Percentiles rank a stretch among this genome's conserved stretches.
phyloP scores from a whole-genome alignment of 1,140 invertebrate genomes.

The silkworm (Bombyx mori) region DNA sequence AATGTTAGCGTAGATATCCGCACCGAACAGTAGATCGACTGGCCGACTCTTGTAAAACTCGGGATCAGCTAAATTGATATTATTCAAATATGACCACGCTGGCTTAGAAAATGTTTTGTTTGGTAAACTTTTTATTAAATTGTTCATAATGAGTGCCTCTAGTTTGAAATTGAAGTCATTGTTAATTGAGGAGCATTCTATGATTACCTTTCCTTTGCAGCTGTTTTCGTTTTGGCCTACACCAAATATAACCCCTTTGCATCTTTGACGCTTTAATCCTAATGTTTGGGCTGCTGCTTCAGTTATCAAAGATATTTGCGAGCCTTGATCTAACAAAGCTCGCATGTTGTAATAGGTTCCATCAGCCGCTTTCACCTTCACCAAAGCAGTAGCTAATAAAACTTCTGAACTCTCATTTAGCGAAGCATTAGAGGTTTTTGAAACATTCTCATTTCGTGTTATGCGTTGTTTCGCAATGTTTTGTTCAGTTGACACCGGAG shows the following conservation, averaged over 20 bases:
- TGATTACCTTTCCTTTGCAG: slow-evolving; percentile 16
- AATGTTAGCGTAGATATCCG: slow-evolving; percentile 19
- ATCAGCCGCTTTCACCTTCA: neutral
- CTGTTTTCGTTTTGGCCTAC: slow-evolving; percentile 17
- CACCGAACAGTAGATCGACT: slow-evolving; percentile 17
- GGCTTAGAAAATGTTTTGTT: slow-evolving; percentile 16
- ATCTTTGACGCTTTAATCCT: slow-evolving; percentile 7
- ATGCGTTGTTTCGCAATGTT: neutral
- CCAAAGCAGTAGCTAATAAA: neutral
- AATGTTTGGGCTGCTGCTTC: neutral
- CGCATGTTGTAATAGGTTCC: neutral
- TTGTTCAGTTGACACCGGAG: too few relatives aligned
- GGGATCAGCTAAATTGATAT: slow-evolving; percentile 20
- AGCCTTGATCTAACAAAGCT: neutral
- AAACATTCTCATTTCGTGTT: neutral
- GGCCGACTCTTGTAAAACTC: slow-evolving; percentile 20
- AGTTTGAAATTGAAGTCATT: slow-evolving; percentile 16
- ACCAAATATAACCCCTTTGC: slow-evolving; percentile 15
- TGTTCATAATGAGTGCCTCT: neutral
- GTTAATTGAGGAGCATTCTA: slow-evolving; percentile 10
- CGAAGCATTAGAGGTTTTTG: neutral
- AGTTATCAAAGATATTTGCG: neutral
- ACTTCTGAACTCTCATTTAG: slow-evolving; percentile 5
- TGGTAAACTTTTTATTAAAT: slow-evolving; percentile 20
- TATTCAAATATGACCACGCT: slow-evolving; percentile 10